These are phyloP conservation scores for Cotesia chilonis DNA, from an alignment of 1,140 invertebrate species.

Conservation along the genomic window DNA sequence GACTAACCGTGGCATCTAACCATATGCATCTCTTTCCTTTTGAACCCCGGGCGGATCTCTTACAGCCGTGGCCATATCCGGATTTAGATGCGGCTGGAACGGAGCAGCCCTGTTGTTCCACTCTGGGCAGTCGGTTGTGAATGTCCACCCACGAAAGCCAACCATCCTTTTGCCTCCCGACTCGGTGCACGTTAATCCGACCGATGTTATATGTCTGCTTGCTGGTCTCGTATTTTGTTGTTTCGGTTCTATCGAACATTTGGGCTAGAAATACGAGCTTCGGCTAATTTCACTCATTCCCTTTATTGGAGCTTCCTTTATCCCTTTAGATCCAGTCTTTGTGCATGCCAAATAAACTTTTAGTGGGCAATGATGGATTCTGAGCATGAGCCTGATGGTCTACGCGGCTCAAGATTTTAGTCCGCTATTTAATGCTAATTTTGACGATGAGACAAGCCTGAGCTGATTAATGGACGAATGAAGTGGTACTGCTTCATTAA, in stretches of 20 bases:
- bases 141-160: constrained; percentile 36
- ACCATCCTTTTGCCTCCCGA: not conserved
- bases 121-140: constrained; percentile 23
- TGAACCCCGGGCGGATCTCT: constrained; percentile 37
- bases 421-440: too few relatives aligned
- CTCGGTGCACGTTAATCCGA: constrained; percentile 33
- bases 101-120: constrained; percentile 10
- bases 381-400: too few relatives aligned
- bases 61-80: constrained; percentile 43
- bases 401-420: too few relatives aligned
- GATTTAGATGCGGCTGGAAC: constrained; percentile 47
- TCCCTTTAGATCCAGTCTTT: too few relatives aligned
- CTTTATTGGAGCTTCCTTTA: too few relatives aligned
- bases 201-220: constrained; percentile 28
- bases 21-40: constrained; percentile 53
- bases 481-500: too few relatives aligned
- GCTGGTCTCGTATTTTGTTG: constrained; percentile 29
- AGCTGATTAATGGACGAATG: too few relatives aligned
- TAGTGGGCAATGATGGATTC: too few relatives aligned
- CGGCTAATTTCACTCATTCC: not conserved
- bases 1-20: constrained; percentile 54
- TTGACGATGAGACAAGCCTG: too few relatives aligned
- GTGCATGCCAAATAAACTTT: too few relatives aligned
- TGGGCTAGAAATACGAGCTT: constrained; percentile 1
- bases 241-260: constrained; percentile 9